These are phyloP conservation scores for Actinia tenebrosa DNA, from an alignment of 64 coral and sea anemone species.

Conservation along the genomic window DNA sequence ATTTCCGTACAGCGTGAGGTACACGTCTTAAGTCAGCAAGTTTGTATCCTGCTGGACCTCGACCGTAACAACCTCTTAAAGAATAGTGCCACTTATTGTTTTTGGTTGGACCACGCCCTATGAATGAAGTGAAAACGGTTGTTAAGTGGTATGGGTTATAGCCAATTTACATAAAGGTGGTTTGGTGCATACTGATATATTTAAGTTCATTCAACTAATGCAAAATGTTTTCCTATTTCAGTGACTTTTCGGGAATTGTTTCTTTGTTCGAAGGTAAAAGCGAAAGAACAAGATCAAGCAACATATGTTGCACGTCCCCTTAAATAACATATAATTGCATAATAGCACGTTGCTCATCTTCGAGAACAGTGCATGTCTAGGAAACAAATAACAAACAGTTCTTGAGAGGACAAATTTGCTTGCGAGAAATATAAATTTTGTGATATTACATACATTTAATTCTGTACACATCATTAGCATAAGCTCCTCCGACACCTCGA, in stretches of 20 bases:
- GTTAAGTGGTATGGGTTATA: background rate
- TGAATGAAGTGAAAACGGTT: background rate
- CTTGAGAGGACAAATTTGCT: no score
- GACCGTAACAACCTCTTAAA: background rate
- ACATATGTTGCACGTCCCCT: no score
- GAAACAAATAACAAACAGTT: no score
- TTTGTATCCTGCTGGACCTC: background rate
- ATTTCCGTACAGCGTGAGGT: slow-evolving; percentile 7
- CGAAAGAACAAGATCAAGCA: no score
- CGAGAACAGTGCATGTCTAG: no score
- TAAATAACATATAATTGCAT: no score
- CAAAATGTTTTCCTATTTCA: no score
- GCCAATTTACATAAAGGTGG: no score
- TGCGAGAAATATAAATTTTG: no score
- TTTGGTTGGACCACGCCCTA: background rate
- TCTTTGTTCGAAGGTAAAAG: no score
- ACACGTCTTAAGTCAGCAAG: background rate
- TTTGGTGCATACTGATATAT: background rate
- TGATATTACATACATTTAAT: slow-evolving; percentile 17
- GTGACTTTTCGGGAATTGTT: no score
- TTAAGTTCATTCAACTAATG: background rate
- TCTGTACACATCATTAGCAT: slow-evolving; percentile 44
- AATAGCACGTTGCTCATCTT: no score
- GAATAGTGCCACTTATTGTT: background rate
- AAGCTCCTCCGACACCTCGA: slow-evolving; percentile 39